Evolutionary conservation across 2,113 vertebrate genomes (phyloP), one percentile per base, ranked within the genome.

Genomic region (Python bivittatus): DNA sequence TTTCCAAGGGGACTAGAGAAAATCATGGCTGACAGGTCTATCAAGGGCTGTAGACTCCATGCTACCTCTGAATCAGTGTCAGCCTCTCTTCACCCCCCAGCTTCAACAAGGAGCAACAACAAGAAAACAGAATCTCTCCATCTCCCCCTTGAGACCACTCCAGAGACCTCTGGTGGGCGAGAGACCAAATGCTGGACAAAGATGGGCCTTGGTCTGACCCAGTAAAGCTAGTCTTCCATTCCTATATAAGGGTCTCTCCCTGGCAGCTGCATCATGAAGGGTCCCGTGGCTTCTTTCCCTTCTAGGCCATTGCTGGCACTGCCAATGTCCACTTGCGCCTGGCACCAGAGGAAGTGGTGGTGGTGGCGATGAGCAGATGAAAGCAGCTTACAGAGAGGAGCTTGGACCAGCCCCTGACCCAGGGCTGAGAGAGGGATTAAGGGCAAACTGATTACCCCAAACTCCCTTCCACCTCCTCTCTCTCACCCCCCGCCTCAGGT

Each of bases 321-420:
- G 9, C 57, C 10, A 48, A 48, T 48, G 25, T 29, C 25, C 60
- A 10, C 60, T 9, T 9, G 23, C 11, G n/a, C n/a, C 64, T 2
- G 64, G 64, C 64, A 15, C 13, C 6, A 6, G n/a, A 72, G 64
- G 64, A 33, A 33, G n/a, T 2, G 64, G 5, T 2, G 64, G 64
- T 48, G 27, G 22, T 58, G 29, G 60, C 84, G 90, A 88, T 93
- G 86, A 91, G 72, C 52, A 57, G 79, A 22, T 4, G 54, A 68
- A 91, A 93, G 64, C 90, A 12, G 93, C 93, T 91, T 91, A 93
- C 4, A 3, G 86, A 33, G 68, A 64, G 33, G 90, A 11, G 92
- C 54, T 72, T 12, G 90, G 25, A 54, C 33, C 58, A 20, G 57
- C 44, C 86, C 89, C 86, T 48, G 84, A 54, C 23, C 90, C 89